Conservation (phyloP, 2,113 vertebrate genomes). For the Fulmarus glacialis region DNA sequence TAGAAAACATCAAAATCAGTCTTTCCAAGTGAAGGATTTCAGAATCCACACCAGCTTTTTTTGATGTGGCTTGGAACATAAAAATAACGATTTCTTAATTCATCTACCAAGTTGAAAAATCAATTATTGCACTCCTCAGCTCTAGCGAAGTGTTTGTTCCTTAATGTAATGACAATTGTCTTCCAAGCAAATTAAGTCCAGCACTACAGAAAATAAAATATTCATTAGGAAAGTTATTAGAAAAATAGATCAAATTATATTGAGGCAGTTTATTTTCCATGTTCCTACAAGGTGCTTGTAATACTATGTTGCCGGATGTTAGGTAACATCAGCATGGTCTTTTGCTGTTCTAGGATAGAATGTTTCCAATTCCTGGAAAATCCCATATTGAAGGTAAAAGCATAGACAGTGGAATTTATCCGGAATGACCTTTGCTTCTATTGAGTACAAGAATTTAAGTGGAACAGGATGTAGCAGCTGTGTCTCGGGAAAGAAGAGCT, state of each 20-base stretch:
- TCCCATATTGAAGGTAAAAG: neutral
- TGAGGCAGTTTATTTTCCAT: constrained; percentile 44
- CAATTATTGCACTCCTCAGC: constrained; percentile 31
- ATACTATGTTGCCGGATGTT: neutral
- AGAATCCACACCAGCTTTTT: neutral
- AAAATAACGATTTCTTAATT: constrained; percentile 33
- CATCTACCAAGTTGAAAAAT: constrained; percentile 17
- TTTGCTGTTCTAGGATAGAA: neutral
- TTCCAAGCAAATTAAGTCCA: constrained; percentile 58
- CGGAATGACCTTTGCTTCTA: neutral
- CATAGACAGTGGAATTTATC: neutral
- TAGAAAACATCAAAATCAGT: neutral
- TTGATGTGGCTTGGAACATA: neutral
- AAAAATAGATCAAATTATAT: constrained; percentile 68
- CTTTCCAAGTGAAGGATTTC: neutral
- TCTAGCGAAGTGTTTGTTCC: constrained; percentile 45
- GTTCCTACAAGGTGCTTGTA: neutral
- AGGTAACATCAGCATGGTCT: neutral
- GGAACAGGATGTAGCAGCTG: neutral
- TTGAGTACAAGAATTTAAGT: neutral
- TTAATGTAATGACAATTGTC: constrained; percentile 43
- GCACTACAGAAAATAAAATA: constrained; percentile 64
- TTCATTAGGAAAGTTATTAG: constrained; percentile 69
- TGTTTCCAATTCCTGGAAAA: neutral
- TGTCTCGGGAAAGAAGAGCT: neutral